Conservation (phyloP, 1,140 invertebrate species). For the Aporrectodea caliginosa region DNA sequence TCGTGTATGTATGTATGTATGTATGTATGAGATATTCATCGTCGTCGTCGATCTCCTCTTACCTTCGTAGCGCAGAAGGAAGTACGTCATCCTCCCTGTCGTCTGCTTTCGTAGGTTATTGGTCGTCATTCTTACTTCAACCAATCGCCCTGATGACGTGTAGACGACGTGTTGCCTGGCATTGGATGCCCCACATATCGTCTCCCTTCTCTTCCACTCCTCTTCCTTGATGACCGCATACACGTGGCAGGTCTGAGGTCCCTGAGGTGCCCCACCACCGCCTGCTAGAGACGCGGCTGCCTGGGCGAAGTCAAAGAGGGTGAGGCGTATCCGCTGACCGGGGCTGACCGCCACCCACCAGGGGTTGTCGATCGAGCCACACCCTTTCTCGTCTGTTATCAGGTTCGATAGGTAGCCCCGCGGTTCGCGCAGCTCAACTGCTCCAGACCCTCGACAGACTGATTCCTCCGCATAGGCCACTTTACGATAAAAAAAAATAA, state of each 20-base stretch:
- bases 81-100: neutral
- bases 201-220: neutral
- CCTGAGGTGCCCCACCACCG: neutral
- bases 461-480: neutral
- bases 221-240: neutral
- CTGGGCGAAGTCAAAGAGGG: neutral
- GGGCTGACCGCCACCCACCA: constrained; percentile 13
- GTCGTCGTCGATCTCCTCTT: too few species aligned
- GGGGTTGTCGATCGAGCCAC: constrained; percentile 5
- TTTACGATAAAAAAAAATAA: neutral
- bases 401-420: constrained; percentile 6
- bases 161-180: neutral
- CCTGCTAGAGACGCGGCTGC: neutral
- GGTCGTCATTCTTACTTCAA: neutral
- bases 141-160: constrained; percentile 7
- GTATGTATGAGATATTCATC: too few species aligned
- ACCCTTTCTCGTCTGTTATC: neutral
- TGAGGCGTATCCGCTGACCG: constrained; percentile 7
- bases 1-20: too few species aligned
- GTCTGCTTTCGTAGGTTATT: neutral
- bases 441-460: neutral
- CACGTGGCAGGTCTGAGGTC: neutral
- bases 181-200: neutral
- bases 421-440: neutral
- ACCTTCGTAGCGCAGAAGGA: neutral